Conservation (phyloP, 2,888 invertebrate genomes). For the Drosophila niveifrons region DNA sequence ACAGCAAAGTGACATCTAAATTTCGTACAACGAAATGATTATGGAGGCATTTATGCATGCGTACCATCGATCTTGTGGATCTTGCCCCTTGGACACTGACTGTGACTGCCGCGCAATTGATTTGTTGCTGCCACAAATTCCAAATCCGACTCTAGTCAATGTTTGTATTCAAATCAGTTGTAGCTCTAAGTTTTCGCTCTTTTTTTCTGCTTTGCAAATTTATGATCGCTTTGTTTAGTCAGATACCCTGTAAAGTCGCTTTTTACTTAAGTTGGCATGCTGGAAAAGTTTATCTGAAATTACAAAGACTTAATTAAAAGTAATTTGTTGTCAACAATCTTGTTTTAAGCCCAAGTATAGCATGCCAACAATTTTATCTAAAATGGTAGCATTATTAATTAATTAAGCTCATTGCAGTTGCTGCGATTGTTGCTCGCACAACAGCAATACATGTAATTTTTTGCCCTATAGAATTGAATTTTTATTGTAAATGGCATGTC, state of each 20-base stretch:
- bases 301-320: background rate
- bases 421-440: too few species aligned
- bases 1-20: slow-evolving; percentile 83
- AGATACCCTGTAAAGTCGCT: background rate
- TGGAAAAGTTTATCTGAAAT: background rate
- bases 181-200: background rate
- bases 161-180: slow-evolving; percentile 74
- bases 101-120: slow-evolving; percentile 51
- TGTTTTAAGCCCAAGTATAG: background rate
- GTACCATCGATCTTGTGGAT: slow-evolving; percentile 62
- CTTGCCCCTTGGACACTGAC: slow-evolving; percentile 20
- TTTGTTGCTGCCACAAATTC: slow-evolving; percentile 58
- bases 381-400: background rate
- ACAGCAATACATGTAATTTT: background rate
- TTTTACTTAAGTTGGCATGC: background rate
- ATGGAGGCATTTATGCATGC: slow-evolving; percentile 81
- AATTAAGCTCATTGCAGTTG: slow-evolving; percentile 8
- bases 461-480: background rate
- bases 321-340: background rate
- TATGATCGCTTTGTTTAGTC: slow-evolving; percentile 73
- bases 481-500: background rate
- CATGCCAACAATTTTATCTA: slow-evolving; percentile 3
- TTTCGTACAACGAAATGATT: slow-evolving; percentile 79
- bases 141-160: slow-evolving; percentile 53
- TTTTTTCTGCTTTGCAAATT: too few species aligned